Evolutionary conservation across 2,888 invertebrate genomes (phyloP).

Genomic region (Deilephila porcellus): DNA sequence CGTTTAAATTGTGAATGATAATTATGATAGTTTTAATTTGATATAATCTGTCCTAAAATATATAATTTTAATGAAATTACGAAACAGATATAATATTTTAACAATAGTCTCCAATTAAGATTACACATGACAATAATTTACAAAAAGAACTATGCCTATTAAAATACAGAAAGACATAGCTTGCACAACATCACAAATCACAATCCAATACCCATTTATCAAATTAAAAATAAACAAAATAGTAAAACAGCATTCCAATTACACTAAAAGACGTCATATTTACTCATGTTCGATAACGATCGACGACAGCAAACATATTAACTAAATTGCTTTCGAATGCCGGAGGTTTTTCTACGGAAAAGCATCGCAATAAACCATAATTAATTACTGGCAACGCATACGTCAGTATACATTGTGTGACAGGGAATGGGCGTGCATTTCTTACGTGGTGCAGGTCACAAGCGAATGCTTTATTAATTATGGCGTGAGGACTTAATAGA

Average conservation of each 20-base stretch:
- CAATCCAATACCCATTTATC: not conserved
- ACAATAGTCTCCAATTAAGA: not conserved
- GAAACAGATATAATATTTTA: not conserved
- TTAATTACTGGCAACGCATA: constrained; percentile 54
- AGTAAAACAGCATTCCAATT: not conserved
- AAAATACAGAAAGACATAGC: too few relatives aligned
- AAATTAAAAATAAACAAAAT: not conserved
- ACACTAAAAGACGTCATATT: not conserved
- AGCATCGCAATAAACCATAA: constrained; percentile 48
- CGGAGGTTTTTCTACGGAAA: constrained; percentile 17
- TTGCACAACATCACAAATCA: not conserved
- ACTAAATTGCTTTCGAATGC: constrained; percentile 22
- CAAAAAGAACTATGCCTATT: too few relatives aligned
- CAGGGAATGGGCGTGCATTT: constrained; percentile 70
- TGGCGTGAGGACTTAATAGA: not conserved
- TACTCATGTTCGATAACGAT: not conserved
- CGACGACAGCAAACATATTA: not conserved
- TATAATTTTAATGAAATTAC: not conserved
- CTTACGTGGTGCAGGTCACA: constrained; percentile 29
- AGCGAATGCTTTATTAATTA: constrained; percentile 28
- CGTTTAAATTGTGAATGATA: not conserved
- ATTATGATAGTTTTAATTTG: too few relatives aligned
- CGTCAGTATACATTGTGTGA: constrained; percentile 66
- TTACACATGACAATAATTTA: too few relatives aligned
- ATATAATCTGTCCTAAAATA: too few relatives aligned